Evolutionary conservation across 2,888 invertebrate species (phyloP), one percentile per base, ranked within the genome.

Genomic region (Caradrina kadenii): DNA sequence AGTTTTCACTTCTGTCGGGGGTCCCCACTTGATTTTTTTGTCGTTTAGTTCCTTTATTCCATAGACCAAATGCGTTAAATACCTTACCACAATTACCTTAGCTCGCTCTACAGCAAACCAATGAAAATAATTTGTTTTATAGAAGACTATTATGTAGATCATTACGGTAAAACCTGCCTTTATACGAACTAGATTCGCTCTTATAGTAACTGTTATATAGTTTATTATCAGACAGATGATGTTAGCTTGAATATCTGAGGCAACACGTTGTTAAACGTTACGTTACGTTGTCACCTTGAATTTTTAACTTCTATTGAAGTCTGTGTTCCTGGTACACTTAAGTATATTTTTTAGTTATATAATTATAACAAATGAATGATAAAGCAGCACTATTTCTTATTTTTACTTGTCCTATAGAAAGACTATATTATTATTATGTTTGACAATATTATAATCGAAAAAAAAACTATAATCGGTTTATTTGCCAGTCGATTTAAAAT

Each of bases 311-410:
- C 55, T 81, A 49, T 76, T 45, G 21, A 55, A 39, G 35, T 72
- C 64, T 70, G 81, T 76, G 81, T 66, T 70, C 77, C 81, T 80
- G 73, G 69, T 81, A 80, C 53, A 45, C 11, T 39, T 3, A 39
- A 13, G 39, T 26, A 15, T 21, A 42, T 48, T 21, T n/a, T n/a
- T 60, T 72, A 48, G 15, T 59, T 8, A 39, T 54, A 39, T n/a
- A 6, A 35, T 13, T 35, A 45, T 48, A 50, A 15, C 13, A 22
- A 42, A 50, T 50, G n/a, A 21, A 67, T 49, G 13, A 26, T 7
- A 19, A 39, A n/a, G 17, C 19, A 22, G 49, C 26, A 73, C 15
- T 73, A 61, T 21, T 42, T 19, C 2, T 26, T 73, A 61, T 35
- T 35, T 35, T 35, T 31, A 5, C 35, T 35, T 35, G 8, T 35